These are phyloP conservation scores for Rousettus leschenaultii DNA, from an alignment of 2,113 vertebrate genomes.

Conservation along the genomic window DNA sequence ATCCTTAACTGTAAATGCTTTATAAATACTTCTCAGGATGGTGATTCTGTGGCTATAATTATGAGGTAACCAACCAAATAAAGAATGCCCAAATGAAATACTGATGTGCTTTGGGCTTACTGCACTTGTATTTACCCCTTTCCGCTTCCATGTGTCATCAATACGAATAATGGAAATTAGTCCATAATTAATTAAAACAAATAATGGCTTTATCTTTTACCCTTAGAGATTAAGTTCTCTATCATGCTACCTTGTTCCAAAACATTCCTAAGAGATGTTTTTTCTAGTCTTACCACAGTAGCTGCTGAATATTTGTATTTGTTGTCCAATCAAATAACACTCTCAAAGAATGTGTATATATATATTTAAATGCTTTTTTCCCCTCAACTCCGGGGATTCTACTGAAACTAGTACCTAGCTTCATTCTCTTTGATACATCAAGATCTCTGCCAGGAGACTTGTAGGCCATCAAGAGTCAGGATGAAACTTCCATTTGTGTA, in stretches of 20 bases:
- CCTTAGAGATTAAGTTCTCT: not conserved
- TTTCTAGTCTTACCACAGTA: not conserved
- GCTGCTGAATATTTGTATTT: not conserved
- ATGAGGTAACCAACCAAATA: not conserved
- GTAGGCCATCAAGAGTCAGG: not conserved
- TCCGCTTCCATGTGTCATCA: not conserved
- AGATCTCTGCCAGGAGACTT: not conserved
- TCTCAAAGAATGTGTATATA: not conserved
- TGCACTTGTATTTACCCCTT: not conserved
- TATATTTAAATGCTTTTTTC: not conserved
- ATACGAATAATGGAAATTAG: not conserved
- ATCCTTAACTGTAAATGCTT: not conserved
- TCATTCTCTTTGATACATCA: not conserved
- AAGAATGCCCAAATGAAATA: not conserved
- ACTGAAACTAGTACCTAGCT: not conserved
- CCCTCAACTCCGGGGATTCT: not conserved
- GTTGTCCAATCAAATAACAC: not conserved
- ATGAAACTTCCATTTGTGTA: not conserved
- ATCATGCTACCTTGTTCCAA: not conserved
- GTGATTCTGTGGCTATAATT: not conserved
- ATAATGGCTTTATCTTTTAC: not conserved
- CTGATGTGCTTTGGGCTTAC: not conserved
- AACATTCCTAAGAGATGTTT: not conserved
- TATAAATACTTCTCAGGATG: not conserved
- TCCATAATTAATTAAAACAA: not conserved